These are phyloP conservation scores for Macquaria ambigua DNA, from an alignment of 2,113 vertebrate genomes.

Conservation along the genomic window DNA sequence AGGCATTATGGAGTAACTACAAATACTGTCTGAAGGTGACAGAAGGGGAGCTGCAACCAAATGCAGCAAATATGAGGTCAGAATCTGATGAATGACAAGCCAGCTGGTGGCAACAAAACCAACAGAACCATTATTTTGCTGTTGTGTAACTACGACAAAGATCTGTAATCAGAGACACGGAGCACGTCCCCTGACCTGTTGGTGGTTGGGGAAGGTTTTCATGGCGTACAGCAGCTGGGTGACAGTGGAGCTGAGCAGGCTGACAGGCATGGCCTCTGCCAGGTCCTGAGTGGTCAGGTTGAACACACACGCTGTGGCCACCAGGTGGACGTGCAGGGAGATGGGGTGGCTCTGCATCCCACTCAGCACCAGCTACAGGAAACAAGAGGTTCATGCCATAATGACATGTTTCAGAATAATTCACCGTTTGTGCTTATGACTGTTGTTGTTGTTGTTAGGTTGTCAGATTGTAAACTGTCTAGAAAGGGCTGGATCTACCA, in stretches of 20 bases:
- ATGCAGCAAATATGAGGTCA: background rate
- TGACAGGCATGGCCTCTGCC: constrained; percentile 89
- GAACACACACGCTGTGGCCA: constrained; percentile 94
- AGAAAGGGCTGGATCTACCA: background rate
- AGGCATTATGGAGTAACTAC: background rate
- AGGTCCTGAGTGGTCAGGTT: constrained; percentile 92
- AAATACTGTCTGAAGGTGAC: constrained; percentile 9
- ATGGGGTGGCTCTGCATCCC: constrained; percentile 92
- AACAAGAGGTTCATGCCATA: constrained; percentile 3
- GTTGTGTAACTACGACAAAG: background rate
- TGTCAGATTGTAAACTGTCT: too few species aligned
- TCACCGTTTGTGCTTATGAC: background rate
- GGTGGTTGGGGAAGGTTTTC: constrained; percentile 92
- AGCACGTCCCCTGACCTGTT: constrained; percentile 76
- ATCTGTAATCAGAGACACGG: constrained; percentile 13
- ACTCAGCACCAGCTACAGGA: constrained; percentile 88
- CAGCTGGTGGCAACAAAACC: background rate
- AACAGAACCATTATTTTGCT: background rate
- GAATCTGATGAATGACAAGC: background rate
- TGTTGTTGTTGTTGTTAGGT: too few species aligned
- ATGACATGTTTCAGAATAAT: background rate
- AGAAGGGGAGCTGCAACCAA: background rate
- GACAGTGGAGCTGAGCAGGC: constrained; percentile 89
- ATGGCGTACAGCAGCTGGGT: constrained; percentile 91
- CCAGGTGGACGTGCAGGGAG: constrained; percentile 90